These are phyloP conservation scores for Micrasema longulum DNA, from an alignment of 1,140 invertebrate species.

Conservation along the genomic window DNA sequence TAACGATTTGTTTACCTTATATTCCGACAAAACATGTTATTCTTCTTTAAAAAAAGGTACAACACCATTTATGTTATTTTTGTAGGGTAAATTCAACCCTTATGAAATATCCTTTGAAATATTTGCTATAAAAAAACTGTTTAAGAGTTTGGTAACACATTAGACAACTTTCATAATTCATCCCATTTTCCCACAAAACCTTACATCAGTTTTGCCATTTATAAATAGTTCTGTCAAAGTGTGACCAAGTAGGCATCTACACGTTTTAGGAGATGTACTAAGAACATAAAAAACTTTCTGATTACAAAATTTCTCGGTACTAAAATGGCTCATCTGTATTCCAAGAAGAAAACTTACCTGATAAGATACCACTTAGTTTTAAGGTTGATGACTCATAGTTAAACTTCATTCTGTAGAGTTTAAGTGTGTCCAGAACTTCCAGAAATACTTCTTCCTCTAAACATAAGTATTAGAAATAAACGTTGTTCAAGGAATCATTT, in stretches of 20 bases:
- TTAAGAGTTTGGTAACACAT: constrained; percentile 23
- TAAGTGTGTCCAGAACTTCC: no score
- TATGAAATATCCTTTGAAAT: no score
- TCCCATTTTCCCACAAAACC: constrained; percentile 24
- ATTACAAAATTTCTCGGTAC: constrained; percentile 28
- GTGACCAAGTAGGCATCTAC: not conserved
- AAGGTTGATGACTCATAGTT: constrained; percentile 24
- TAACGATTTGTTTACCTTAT: no score
- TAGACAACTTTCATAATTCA: constrained; percentile 11
- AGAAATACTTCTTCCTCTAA: no score
- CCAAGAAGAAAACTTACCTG: constrained; percentile 7
- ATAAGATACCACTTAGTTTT: constrained; percentile 30
- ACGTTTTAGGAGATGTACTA: not conserved
- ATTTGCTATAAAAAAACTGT: constrained; percentile 12
- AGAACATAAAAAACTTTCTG: constrained; percentile 28
- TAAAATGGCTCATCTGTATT: constrained; percentile 33
- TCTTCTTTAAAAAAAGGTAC: no score
- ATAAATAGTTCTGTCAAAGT: constrained; percentile 20
- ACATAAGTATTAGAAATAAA: no score
- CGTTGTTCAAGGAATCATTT: no score
- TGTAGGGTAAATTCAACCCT: no score
- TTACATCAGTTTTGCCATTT: constrained; percentile 13
- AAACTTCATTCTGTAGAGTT: constrained; percentile 17
- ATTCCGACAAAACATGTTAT: no score
- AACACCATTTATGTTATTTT: no score